These are phyloP conservation scores for Cephus rjabovi DNA, from an alignment of 2,888 invertebrate species.

Conservation along the genomic window DNA sequence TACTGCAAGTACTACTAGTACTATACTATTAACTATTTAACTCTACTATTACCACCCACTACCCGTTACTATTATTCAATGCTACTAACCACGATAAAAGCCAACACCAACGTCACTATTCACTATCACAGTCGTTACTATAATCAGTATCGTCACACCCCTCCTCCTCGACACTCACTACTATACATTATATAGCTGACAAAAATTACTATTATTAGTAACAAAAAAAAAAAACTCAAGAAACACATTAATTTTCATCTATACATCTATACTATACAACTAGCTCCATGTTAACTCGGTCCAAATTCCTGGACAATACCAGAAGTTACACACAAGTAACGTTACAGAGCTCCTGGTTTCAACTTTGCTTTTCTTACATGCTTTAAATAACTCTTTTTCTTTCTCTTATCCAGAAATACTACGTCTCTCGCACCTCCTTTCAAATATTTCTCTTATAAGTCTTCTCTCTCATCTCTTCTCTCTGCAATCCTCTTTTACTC, in stretches of 20 bases:
- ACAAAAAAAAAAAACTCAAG: neutral
- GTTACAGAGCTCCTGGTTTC: constrained; percentile 48
- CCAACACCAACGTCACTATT: neutral
- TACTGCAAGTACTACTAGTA: constrained; percentile 25
- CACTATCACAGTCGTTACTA: neutral
- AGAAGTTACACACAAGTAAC: neutral
- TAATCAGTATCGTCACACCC: neutral
- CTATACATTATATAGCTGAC: neutral
- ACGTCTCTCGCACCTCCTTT: constrained; percentile 14
- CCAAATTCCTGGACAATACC: neutral
- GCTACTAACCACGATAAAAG: constrained; percentile 24
- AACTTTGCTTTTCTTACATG: constrained; percentile 39
- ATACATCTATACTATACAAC: neutral
- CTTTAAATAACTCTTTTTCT: constrained; percentile 28
- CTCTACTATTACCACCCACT: constrained; percentile 28
- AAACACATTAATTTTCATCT: neutral
- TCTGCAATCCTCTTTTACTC: neutral
- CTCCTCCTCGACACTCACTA: neutral
- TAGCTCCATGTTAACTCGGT: neutral
- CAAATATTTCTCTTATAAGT: constrained; percentile 5
- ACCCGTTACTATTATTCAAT: constrained; percentile 39
- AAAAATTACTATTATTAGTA: neutral
- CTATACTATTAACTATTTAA: constrained; percentile 18
- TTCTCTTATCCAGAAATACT: constrained; percentile 5
- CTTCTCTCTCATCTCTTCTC: constrained; percentile 14